These are phyloP conservation scores for Pantala flavescens DNA, from an alignment of 1,140 invertebrate genomes.

Conservation along the genomic window DNA sequence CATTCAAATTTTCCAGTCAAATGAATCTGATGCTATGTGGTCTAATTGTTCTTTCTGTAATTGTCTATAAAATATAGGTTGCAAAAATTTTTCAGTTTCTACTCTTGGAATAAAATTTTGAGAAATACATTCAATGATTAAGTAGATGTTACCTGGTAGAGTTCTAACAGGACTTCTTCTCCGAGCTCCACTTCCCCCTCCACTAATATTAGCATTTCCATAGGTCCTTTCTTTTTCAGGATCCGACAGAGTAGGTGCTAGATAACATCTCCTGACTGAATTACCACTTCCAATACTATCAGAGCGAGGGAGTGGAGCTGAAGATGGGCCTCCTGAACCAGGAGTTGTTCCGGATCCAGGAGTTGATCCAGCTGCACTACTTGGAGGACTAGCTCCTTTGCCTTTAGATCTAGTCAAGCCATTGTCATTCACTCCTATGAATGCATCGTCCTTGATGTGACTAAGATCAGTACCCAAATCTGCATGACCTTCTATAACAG, in stretches of 20 bases:
- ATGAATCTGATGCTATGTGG: no score
- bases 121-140: no score
- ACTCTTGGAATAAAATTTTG: no score
- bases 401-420: background rate
- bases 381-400: background rate
- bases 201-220: slow-evolving; percentile 26
- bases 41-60: no score
- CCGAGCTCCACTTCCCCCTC: background rate
- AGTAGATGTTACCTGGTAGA: background rate
- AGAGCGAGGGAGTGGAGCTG: slow-evolving; percentile 45
- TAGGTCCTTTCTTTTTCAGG: slow-evolving; percentile 66
- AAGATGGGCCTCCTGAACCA: background rate
- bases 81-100: no score
- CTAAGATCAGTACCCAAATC: background rate
- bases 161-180: background rate
- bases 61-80: no score
- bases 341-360: background rate
- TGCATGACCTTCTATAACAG: background rate
- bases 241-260: slow-evolving; percentile 80
- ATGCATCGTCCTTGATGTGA: background rate
- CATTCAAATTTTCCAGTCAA: no score
- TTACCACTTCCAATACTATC: slow-evolving; percentile 70
- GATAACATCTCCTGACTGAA: slow-evolving; percentile 59
- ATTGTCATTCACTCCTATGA: background rate
- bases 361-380: background rate